These are phyloP conservation scores for Lacerta viridis DNA, from an alignment of 2,797 vertebrate genomes.

Conservation along the genomic window DNA sequence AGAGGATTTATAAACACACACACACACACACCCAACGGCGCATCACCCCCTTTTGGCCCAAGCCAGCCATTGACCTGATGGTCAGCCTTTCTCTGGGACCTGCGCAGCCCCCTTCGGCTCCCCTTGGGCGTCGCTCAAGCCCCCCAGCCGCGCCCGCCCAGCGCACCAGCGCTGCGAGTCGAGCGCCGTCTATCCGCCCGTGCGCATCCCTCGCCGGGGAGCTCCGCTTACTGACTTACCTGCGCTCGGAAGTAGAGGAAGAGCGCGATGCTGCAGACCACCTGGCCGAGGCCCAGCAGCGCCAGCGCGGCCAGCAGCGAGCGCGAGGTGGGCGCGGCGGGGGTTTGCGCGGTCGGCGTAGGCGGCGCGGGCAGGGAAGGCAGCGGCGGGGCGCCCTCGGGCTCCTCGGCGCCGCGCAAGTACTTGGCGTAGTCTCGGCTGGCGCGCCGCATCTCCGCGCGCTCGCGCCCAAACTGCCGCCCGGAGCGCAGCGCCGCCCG, in stretches of 20 bases:
- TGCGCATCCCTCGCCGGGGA: too few species aligned
- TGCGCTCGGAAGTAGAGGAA: conserved; percentile 94
- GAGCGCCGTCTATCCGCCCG: too few species aligned
- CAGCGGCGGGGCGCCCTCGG: conserved; percentile 65
- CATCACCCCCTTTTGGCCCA: too few species aligned
- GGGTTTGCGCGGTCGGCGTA: conserved; percentile 31
- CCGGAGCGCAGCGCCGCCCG: rapidly evolving
- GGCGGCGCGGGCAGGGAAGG: conserved; percentile 38
- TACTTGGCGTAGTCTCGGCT: conserved; percentile 83
- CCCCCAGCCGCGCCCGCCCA: too few species aligned
- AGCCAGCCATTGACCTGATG: too few species aligned
- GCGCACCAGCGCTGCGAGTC: too few species aligned
- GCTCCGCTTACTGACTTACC: conserved; percentile 72
- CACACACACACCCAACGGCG: background rate
- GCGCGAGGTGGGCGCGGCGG: conserved; percentile 46
- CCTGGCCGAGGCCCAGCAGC: conserved; percentile 94
- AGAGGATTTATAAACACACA: background rate
- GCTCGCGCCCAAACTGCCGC: conserved; percentile 22
- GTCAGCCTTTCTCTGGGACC: too few species aligned
- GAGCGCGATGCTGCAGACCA: conserved; percentile 93
- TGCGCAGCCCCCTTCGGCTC: too few species aligned
- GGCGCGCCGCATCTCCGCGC: conserved; percentile 78
- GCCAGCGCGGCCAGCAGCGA: conserved; percentile 88
- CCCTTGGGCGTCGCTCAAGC: too few species aligned
- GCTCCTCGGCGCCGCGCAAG: conserved; percentile 81